A percentile compares a stretch with the other conserved stretches of the same genome.
Conservation (phyloP, 2,113 vertebrate species). For the Formicarius rufipectus region DNA sequence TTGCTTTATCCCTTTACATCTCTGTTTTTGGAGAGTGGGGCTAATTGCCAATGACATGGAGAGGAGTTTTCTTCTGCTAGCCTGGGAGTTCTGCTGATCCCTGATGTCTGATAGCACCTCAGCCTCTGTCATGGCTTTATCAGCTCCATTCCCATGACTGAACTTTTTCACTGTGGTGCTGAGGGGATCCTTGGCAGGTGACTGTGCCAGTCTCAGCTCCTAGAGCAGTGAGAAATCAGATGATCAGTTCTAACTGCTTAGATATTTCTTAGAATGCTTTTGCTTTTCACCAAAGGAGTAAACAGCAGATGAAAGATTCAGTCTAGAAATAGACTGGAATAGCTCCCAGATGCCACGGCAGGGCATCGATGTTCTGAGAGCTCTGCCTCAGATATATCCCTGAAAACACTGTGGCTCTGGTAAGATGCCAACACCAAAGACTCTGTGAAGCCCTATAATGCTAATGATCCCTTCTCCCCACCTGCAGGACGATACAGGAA, state of each 20-base stretch:
- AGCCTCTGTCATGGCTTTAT: background rate
- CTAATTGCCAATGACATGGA: background rate
- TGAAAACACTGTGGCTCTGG: background rate
- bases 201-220: background rate
- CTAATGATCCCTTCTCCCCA: slow-evolving; percentile 23
- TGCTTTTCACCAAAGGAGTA: background rate
- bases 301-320: background rate
- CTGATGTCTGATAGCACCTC: background rate
- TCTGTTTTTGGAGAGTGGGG: background rate
- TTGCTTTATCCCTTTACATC: background rate
- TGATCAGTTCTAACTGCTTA: background rate
- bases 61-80: background rate
- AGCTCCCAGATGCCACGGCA: background rate
- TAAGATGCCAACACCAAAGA: background rate
- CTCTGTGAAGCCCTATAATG: background rate
- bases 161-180: background rate
- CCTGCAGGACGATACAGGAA: slow-evolving; percentile 93
- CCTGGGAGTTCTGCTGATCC: background rate
- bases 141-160: background rate
- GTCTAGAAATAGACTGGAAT: background rate
- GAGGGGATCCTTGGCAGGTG: background rate
- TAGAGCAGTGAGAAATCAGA: background rate
- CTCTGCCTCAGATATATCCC: background rate
- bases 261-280: background rate
- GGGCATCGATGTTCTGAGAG: background rate